Base-by-base conservation (phyloP, 92 coral and sea anemone genomes). In the Phymanthus crucifer region DNA sequence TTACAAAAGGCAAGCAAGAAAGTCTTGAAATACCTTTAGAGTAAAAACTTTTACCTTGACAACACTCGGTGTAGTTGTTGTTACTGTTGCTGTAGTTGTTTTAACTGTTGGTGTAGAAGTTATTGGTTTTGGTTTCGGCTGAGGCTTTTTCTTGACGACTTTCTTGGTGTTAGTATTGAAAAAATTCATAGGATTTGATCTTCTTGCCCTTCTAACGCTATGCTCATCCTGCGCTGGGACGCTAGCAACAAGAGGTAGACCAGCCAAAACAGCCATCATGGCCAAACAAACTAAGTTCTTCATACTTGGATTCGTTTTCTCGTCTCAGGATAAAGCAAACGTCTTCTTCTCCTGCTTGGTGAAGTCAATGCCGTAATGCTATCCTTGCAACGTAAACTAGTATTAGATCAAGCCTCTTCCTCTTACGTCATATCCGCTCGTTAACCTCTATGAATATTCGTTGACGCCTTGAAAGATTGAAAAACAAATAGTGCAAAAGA, bases 401-500 rank as follows among this genome's bases (percentile, higher is more conserved):
- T n/a, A n/a, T n/a, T n/a, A n/a, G n/a, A n/a, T n/a, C n/a, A n/a
- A n/a, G n/a, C n/a, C n/a, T n/a, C n/a, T n/a, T n/a, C n/a, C n/a
- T n/a, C n/a, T 70, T 56, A 58, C 80, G 80, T 76, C 80, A 76
- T 76, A 52, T 76, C 80, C 80, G 32, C 31, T 16, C n/a, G 40
- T 54, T 54, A 54, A 19, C 26, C 27, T n/a, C n/a, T n/a, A n/a
- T n/a, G n/a, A n/a, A 45, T 45, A 17, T 45, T 11, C 50, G 16
- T 45, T 17, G 16, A 45, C 10, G n/a, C n/a, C n/a, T 45, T 45
- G 50, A 11, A 11, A 45, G 50, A 45, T 45, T 45, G 50, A 9
- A 17, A 45, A 45, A 45, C 50, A 2, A 45, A 45, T 9, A 8
- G 16, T 9, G 50, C 50, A 45, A 45, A 50, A 16, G 58, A 50